Evolutionary conservation across 2,888 invertebrate genomes (phyloP).

Genomic region (Thera britannica): DNA sequence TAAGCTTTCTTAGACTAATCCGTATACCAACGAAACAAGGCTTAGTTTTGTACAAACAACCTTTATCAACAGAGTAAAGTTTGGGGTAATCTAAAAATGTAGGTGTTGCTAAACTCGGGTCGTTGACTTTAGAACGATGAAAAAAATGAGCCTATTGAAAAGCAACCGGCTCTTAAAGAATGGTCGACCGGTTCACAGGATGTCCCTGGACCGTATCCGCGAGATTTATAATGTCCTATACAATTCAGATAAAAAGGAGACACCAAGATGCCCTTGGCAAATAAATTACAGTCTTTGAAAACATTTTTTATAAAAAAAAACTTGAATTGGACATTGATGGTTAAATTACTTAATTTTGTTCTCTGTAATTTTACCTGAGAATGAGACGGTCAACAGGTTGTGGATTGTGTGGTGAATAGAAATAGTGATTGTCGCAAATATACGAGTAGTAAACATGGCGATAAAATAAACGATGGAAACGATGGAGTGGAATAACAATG

Average conservation of each 20-base stretch:
- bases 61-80: conserved; percentile 35
- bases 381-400: background rate
- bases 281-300: conserved; percentile 4
- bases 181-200: conserved; percentile 52
- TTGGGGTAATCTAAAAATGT: conserved; percentile 38
- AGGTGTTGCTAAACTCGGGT: conserved; percentile 43
- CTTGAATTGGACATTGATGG: background rate
- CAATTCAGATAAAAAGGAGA: conserved; percentile 27
- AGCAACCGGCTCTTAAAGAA: conserved; percentile 41
- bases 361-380: conserved; percentile 6
- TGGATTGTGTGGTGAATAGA: conserved; percentile 12
- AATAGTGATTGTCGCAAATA: conserved; percentile 17
- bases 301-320: background rate
- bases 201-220: conserved; percentile 48
- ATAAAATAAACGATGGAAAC: conserved; percentile 22
- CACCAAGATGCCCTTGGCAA: conserved; percentile 4
- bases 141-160: conserved; percentile 50
- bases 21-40: conserved; percentile 31
- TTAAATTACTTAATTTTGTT: conserved; percentile 11
- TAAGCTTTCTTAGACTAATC: conserved; percentile 23
- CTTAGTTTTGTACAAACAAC: conserved; percentile 18
- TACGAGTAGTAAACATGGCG: conserved; percentile 22
- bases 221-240: conserved; percentile 36
- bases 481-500: conserved; percentile 24
- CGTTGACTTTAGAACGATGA: conserved; percentile 39